Evolutionary conservation across 2,888 invertebrate species (phyloP), one percentile per base, ranked within the genome.

Genomic region (Diaphora mendica): DNA sequence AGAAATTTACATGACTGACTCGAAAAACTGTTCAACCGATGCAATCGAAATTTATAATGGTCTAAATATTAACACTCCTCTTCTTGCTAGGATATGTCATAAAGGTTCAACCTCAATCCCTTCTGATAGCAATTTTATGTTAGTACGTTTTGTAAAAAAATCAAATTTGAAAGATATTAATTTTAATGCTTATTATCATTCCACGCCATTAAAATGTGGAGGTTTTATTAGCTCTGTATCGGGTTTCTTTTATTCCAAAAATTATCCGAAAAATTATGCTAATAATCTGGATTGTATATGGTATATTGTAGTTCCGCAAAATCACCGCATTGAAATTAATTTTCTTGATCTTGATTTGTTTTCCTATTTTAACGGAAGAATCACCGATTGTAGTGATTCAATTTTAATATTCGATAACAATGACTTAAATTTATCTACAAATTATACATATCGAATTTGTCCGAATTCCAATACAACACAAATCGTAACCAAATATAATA

Each of bases 261-360:
- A 98, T 88, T 99, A 98, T 92, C 99, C 99, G 0, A 91, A 96
- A 73, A 97, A 97, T 85, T 99, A 99, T 93, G 97, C 97, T 1
- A 91, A 94, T 68, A 96, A 97, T 84, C 96, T 97, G 73, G 96
- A 97, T 78, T 99, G 99, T 88, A 96, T 96, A 71, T 99, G 98
- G 98, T 90, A 96, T 20, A 96, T 99, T 74, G 92, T 94, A 65
- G 97, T 98, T 1, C 96, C 97, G 67, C 86, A 90, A 76, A 96
- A 97, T 92, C 97, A 98, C 88, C 93, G 97, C 2, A 96, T 98
- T 35, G 96, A 97, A 79, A 88, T 99, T 0, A 96, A 96, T 11
- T 97, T 99, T 85, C 88, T 96, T 11, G 98, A 98, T 84, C 94
- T 98, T 76, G 95, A 89, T 83, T 96, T 97, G 85, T 97, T 92